Conservation (phyloP, 2,888 invertebrate genomes). For the Rhogogaster chlorosoma region DNA sequence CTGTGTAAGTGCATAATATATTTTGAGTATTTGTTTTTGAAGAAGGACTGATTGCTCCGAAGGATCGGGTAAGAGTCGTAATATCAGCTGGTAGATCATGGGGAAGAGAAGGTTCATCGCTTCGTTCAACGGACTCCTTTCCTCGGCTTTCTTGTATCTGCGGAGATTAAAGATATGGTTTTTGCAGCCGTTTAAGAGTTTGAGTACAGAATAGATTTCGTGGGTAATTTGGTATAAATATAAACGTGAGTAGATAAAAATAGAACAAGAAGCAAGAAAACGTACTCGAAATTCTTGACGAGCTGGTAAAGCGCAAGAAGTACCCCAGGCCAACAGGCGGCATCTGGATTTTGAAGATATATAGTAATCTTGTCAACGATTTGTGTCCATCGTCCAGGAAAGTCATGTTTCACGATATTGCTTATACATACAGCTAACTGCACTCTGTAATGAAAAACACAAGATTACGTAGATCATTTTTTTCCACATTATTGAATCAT, state of each 20-base stretch:
- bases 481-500: conserved; percentile 11
- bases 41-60: conserved; percentile 93
- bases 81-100: conserved; percentile 91
- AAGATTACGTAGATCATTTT: conserved; percentile 22
- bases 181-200: not conserved
- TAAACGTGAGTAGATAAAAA: not conserved
- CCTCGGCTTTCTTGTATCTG: conserved; percentile 95
- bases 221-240: not conserved
- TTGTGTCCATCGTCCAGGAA: conserved; percentile 96
- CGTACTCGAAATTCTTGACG: conserved; percentile 92
- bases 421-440: conserved; percentile 96
- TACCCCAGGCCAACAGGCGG: conserved; percentile 94
- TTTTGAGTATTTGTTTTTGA: conserved; percentile 96
- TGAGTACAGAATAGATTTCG: not conserved
- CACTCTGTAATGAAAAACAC: conserved; percentile 79
- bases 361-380: conserved; percentile 97
- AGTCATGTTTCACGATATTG: conserved; percentile 96
- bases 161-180: conserved; percentile 70
- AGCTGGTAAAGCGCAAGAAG: conserved; percentile 95
- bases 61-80: conserved; percentile 89
- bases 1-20: conserved; percentile 96
- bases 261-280: conserved; percentile 55
- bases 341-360: conserved; percentile 95
- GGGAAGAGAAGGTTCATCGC: conserved; percentile 97
- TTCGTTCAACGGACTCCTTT: conserved; percentile 93